Evolutionary conservation across 2,797 vertebrate genomes (phyloP).

Genomic region (Acestrorhynchus altus): DNA sequence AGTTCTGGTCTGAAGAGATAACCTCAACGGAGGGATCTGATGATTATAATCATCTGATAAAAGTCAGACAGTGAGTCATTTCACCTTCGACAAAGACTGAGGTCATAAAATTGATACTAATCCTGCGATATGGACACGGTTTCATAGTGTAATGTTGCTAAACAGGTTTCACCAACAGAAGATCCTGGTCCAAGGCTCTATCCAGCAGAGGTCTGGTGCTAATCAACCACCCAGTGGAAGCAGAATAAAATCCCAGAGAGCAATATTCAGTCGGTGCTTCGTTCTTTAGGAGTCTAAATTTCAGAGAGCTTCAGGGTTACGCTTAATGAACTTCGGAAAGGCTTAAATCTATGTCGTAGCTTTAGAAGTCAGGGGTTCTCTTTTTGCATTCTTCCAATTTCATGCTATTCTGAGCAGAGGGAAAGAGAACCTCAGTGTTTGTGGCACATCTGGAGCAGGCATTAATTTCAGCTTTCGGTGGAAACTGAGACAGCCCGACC

Average conservation of each 20-base stretch:
- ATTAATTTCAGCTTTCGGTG: conserved; percentile 58
- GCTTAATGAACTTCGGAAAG: conserved; percentile 47
- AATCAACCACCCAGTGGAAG: conserved; percentile 7
- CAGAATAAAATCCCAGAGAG: background rate
- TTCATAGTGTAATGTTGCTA: background rate
- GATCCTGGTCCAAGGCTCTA: too few species aligned
- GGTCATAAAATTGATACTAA: conserved; percentile 8
- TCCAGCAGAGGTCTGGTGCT: background rate
- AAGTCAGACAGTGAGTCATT: conserved; percentile 15
- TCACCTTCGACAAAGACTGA: background rate
- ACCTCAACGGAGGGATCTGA: background rate
- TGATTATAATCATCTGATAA: background rate
- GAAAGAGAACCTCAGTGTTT: conserved; percentile 56
- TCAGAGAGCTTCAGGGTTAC: conserved; percentile 14
- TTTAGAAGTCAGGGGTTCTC: conserved; percentile 32
- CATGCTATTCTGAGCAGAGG: conserved; percentile 45
- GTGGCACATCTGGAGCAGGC: conserved; percentile 59
- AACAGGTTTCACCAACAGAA: background rate
- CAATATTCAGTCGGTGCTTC: conserved; percentile 19
- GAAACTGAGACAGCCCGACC: conserved; percentile 54
- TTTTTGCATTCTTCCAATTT: conserved; percentile 53
- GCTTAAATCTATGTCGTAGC: conserved; percentile 55
- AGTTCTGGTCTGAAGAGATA: background rate
- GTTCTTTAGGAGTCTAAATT: conserved; percentile 21
- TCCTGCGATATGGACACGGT: background rate